Conservation (phyloP, 2,888 invertebrate species). For the Drosophila seclusa region DNA sequence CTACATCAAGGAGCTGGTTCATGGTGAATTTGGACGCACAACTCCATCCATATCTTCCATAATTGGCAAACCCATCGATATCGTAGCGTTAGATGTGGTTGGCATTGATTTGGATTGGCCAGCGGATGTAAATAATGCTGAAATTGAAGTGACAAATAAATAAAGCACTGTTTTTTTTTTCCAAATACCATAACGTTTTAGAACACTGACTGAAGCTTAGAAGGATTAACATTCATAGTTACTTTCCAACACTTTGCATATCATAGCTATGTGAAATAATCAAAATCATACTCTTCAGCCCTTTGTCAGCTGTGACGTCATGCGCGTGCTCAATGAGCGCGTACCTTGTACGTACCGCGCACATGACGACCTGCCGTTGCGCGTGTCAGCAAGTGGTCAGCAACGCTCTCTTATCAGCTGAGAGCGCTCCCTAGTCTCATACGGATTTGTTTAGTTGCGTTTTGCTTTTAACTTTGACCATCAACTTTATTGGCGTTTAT, state of each 20-base stretch:
- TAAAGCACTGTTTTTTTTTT: slow-evolving; percentile 10
- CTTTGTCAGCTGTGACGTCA: slow-evolving; percentile 28
- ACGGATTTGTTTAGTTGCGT: slow-evolving; percentile 50
- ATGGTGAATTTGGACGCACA: slow-evolving; percentile 97
- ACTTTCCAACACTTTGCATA: not conserved
- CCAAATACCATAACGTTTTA: not conserved
- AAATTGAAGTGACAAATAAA: slow-evolving; percentile 18
- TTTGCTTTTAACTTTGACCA: slow-evolving; percentile 29
- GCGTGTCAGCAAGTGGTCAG: slow-evolving; percentile 46
- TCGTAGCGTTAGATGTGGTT: slow-evolving; percentile 95
- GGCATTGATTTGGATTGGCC: slow-evolving; percentile 92
- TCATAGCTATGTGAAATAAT: not conserved
- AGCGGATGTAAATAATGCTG: slow-evolving; percentile 74
- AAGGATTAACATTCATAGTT: not conserved
- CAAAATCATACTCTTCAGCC: not conserved
- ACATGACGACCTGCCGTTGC: slow-evolving; percentile 10
- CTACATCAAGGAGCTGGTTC: slow-evolving; percentile 98
- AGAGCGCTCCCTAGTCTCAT: slow-evolving; percentile 39
- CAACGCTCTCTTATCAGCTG: slow-evolving; percentile 49
- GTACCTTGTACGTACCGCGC: not conserved
- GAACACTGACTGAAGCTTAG: slow-evolving; percentile 13
- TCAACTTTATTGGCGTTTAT: slow-evolving; percentile 14
- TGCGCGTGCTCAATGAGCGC: not conserved
- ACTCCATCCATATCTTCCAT: slow-evolving; percentile 90
- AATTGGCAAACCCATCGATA: slow-evolving; percentile 90